Base-by-base conservation (phyloP, 2,797 vertebrate species). In the Sebastes vulpes region DNA sequence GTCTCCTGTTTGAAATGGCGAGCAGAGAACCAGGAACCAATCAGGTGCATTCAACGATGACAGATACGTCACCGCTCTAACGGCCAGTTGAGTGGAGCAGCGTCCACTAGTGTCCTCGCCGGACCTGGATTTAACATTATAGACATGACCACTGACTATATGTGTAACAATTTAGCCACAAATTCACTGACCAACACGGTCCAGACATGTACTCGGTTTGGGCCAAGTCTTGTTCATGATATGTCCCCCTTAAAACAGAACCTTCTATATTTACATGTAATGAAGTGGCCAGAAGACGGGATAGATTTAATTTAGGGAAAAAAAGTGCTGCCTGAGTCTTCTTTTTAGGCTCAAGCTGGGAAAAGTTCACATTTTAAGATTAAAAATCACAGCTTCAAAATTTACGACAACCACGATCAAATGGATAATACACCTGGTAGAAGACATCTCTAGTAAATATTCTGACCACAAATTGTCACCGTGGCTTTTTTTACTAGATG, bases 241-340 rank as follows among this genome's bases (percentile, higher is more conserved):
- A 48, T 48, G 18, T 9, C 18, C 6, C 18, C 46, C 8, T 48
- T n/a, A 18, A 48, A 48, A 48, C 7, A 48, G 16, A 58, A 18
- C 25, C 56, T 28, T 26, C 56, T n/a, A 57, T 56, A 16, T 25
- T 56, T 48, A 31, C 4, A 20, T 20, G 35, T 35, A 21, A 64
- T 16, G 2, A 79, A 35, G 20, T 32, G 46, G 23, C 81, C 70
- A 81, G 57, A 64, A 75, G 57, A 28, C 42, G 72, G 28, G 48
- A 38, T 69, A n/a, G 3, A 54, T 20, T 59, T 63, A 1, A 32
- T 9, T 28, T 68, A 31, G 18, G 9, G 3, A 9, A 67, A n/a
- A 18, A 42, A 23, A 14, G 5, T 16, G 6, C 3, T 29, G 14
- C 5, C 46, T 8, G 1, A 25, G 21, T 20, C 6, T 20, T 74